phyloP scores from a whole-genome alignment of 2,888 invertebrate genomes.

The Agrilus cyanescens region DNA sequence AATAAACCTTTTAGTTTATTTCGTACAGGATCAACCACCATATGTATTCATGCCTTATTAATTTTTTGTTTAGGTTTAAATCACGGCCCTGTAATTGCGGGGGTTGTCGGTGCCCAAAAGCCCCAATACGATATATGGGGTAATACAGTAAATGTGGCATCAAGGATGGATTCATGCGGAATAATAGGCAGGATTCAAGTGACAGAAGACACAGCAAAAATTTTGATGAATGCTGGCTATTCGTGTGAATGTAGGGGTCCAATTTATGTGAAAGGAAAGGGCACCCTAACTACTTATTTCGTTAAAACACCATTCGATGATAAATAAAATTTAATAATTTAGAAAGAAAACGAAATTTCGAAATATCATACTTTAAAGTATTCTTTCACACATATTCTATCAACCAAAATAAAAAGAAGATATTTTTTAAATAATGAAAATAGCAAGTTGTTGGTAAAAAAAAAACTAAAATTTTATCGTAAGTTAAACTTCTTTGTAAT shows the following conservation, averaged over 20 bases:
- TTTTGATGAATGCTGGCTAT: slow-evolving; percentile 76
- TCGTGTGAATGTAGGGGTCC: slow-evolving; percentile 83
- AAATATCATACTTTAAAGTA: no score
- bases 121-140: slow-evolving; percentile 99
- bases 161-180: slow-evolving; percentile 94
- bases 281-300: slow-evolving; percentile 79
- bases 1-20: no score
- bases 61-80: slow-evolving; percentile 53
- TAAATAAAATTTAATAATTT: slow-evolving; percentile 26
- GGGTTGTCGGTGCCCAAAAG: slow-evolving; percentile 94
- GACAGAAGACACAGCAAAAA: slow-evolving; percentile 70
- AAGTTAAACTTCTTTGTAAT: no score
- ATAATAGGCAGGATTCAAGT: slow-evolving; percentile 78
- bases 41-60: not conserved
- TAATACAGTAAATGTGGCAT: slow-evolving; percentile 95
- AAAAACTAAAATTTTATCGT: no score
- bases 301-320: slow-evolving; percentile 74
- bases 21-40: no score
- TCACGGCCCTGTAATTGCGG: slow-evolving; percentile 89
- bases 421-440: no score
- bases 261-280: slow-evolving; percentile 91
- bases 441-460: no score
- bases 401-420: no score
- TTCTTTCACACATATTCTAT: no score
- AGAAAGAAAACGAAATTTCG: no score